Conservation (phyloP, 2,797 vertebrate genomes). For the Aplochiton taeniatus region DNA sequence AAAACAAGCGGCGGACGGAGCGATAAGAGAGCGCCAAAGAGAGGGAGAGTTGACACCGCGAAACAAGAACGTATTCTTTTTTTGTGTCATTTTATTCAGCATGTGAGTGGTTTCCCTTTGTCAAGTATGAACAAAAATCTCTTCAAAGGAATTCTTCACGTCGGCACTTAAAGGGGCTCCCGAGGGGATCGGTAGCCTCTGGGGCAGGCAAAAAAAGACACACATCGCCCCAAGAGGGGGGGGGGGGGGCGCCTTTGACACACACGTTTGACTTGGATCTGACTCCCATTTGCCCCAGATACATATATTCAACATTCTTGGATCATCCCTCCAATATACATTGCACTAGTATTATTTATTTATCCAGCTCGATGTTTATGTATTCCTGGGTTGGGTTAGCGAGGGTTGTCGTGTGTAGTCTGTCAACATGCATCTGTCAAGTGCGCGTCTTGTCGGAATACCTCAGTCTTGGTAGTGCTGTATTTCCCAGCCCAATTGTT, state of each 20-base stretch:
- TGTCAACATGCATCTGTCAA: background rate
- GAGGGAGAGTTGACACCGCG: too few species aligned
- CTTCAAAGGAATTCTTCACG: slow-evolving; percentile 30
- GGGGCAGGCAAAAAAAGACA: slow-evolving; percentile 21
- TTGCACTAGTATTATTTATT: slow-evolving; percentile 23
- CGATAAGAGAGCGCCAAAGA: background rate
- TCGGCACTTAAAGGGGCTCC: slow-evolving; percentile 24
- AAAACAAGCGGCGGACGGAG: too few species aligned
- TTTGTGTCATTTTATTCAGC: slow-evolving; percentile 22
- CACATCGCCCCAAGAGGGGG: background rate
- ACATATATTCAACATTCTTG: slow-evolving; percentile 14
- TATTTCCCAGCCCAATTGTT: background rate
- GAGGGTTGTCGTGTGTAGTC: background rate
- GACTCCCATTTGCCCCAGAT: slow-evolving; percentile 24
- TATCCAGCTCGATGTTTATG: slow-evolving; percentile 15
- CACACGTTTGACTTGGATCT: slow-evolving; percentile 9
- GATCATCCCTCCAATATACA: background rate
- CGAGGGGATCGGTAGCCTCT: slow-evolving; percentile 22
- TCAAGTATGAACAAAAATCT: slow-evolving; percentile 37
- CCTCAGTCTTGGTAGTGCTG: background rate
- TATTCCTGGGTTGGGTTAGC: slow-evolving; percentile 13
- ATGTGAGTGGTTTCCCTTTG: slow-evolving; percentile 29
- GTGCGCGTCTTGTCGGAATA: background rate
- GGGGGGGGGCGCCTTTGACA: background rate
- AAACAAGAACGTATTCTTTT: slow-evolving; percentile 9